These are phyloP conservation scores for Lycocerus yunnanus DNA, from an alignment of 2,888 invertebrate species.

Conservation along the genomic window DNA sequence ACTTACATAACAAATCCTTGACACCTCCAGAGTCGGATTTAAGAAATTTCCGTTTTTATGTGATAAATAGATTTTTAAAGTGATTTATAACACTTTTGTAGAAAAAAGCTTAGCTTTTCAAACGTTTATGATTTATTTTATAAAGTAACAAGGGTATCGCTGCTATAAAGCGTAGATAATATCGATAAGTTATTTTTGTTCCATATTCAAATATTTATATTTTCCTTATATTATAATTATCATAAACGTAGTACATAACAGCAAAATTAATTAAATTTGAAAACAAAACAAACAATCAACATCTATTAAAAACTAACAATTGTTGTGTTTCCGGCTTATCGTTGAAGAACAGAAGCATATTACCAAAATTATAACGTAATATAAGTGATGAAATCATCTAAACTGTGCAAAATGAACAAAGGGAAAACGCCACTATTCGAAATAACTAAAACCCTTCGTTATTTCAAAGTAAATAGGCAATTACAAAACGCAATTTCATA, in stretches of 20 bases:
- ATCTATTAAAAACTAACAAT: neutral
- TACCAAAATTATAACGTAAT: constrained; percentile 20
- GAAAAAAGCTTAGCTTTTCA: constrained; percentile 9
- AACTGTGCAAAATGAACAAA: constrained; percentile 30
- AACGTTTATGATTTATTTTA: constrained; percentile 19
- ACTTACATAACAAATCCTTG: constrained; percentile 20
- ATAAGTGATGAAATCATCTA: constrained; percentile 27
- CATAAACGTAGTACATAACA: neutral
- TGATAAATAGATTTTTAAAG: constrained; percentile 18
- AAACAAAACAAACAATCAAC: neutral
- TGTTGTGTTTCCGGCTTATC: constrained; percentile 17
- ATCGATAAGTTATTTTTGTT: neutral
- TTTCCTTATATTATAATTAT: neutral
- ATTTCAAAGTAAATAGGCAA: constrained; percentile 31
- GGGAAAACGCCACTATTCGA: constrained; percentile 25
- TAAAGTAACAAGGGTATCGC: neutral
- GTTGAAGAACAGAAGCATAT: constrained; percentile 15
- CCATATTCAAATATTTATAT: neutral
- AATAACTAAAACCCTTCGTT: constrained; percentile 31
- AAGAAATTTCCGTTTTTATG: constrained; percentile 19
- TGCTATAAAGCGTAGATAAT: neutral
- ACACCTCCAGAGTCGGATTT: constrained; percentile 23
- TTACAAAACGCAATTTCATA: constrained; percentile 25
- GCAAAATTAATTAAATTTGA: neutral
- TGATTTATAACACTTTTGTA: constrained; percentile 18